phyloP scores from a whole-genome alignment of 2,113 vertebrate species.

The Mystacornis crossleyi region DNA sequence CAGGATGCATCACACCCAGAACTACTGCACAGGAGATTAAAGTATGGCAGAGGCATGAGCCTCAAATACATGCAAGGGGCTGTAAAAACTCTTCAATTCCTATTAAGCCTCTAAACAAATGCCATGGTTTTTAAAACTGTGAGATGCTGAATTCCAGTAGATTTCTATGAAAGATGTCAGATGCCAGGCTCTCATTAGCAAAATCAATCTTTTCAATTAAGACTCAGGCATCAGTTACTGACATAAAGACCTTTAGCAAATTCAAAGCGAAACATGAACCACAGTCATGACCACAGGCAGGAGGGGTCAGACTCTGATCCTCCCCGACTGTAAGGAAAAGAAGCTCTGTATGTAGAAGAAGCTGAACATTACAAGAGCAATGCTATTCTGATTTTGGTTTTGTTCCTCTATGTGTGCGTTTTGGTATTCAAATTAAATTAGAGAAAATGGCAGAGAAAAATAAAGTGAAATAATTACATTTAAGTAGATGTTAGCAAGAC shows the following conservation, averaged over 20 bases:
- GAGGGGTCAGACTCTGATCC: neutral
- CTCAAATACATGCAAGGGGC: neutral
- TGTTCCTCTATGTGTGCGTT: neutral
- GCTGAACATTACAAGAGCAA: neutral
- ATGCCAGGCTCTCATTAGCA: neutral
- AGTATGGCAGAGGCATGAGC: neutral
- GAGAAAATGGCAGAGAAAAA: conserved; percentile 31
- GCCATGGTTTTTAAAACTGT: neutral
- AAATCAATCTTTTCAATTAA: conserved; percentile 34
- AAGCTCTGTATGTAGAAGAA: neutral
- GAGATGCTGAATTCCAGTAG: neutral
- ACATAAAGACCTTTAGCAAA: neutral
- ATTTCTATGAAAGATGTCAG: neutral
- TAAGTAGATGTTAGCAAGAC: conserved; percentile 30
- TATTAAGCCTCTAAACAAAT: neutral
- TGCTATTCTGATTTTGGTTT: conserved; percentile 17
- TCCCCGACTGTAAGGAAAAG: neutral
- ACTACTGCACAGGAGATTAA: neutral
- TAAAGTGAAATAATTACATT: conserved; percentile 40
- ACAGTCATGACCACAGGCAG: neutral
- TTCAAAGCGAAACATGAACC: neutral
- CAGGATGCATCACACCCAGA: neutral
- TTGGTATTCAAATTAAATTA: conserved; percentile 56
- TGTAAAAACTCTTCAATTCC: neutral
- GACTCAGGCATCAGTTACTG: neutral